A percentile compares a stretch with the other conserved stretches of the same genome.
These are phyloP conservation scores for Larimichthys crocea DNA, from an alignment of 2,113 vertebrate genomes.

Conservation along the genomic window DNA sequence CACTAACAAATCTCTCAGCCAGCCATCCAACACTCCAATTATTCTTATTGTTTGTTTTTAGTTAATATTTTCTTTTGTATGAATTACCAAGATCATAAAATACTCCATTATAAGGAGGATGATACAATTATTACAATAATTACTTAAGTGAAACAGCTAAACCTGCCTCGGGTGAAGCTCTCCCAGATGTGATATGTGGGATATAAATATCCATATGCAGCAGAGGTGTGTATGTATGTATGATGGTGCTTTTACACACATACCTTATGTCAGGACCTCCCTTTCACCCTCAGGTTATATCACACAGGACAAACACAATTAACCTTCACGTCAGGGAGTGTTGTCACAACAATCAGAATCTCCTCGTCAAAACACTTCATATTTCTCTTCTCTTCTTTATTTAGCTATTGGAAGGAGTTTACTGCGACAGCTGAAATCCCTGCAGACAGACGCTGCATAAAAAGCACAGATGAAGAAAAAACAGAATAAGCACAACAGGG, in stretches of 20 bases:
- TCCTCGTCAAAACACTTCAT: slow-evolving; percentile 33
- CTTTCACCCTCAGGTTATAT: slow-evolving; percentile 11
- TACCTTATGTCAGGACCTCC: not conserved
- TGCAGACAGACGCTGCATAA: slow-evolving; percentile 33
- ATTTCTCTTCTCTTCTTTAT: not conserved
- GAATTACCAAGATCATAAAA: not conserved
- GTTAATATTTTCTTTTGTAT: not conserved
- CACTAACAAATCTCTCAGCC: not conserved
- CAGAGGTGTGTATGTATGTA: slow-evolving; percentile 14
- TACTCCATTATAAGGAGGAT: not conserved
- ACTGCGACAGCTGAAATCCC: slow-evolving; percentile 39
- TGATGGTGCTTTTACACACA: not conserved
- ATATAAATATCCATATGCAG: slow-evolving; percentile 18
- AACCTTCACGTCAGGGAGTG: slow-evolving; percentile 19
- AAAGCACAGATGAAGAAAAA: slow-evolving; percentile 34
- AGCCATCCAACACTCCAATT: not conserved
- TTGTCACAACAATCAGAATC: slow-evolving; percentile 31
- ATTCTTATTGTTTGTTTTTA: not conserved
- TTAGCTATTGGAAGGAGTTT: slow-evolving; percentile 16
- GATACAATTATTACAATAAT: not conserved
- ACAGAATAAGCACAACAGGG: slow-evolving; percentile 36
- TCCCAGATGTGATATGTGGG: slow-evolving; percentile 4
- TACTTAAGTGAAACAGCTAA: not conserved
- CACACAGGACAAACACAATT: slow-evolving; percentile 35
- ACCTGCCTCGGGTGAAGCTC: slow-evolving; percentile 7